Evolutionary conservation across 1,140 invertebrate genomes (phyloP).

Genomic region (Ptiloglossa arizonensis): DNA sequence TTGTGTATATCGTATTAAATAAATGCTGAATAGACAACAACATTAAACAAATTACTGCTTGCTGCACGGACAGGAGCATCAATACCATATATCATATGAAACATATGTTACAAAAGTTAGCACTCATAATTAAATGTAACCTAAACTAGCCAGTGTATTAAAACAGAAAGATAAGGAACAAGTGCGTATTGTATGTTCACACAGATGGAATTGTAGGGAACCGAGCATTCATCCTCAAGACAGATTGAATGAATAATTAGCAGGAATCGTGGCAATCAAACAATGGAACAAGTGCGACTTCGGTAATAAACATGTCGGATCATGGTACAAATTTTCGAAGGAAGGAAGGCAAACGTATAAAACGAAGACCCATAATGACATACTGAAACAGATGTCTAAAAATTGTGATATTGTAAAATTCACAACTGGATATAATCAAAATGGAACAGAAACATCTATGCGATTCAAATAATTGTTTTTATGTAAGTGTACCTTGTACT

Average conservation of each 20-base stretch:
- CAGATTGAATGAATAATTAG: constrained; percentile 6
- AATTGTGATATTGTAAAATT: constrained; percentile 64
- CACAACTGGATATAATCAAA: constrained; percentile 68
- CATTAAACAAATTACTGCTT: constrained; percentile 35
- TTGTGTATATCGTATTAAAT: constrained; percentile 68
- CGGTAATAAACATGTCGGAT: constrained; percentile 37
- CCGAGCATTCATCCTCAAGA: neutral
- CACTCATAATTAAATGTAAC: constrained; percentile 21
- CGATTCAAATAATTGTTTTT: constrained; percentile 47
- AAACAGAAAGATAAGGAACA: neutral
- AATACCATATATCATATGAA: constrained; percentile 19
- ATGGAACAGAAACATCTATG: constrained; percentile 51
- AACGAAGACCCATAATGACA: constrained; percentile 43
- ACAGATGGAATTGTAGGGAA: constrained; percentile 14
- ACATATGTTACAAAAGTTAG: constrained; percentile 27
- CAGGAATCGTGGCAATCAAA: constrained; percentile 29
- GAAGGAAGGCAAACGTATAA: neutral
- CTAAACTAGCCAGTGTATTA: constrained; percentile 31
- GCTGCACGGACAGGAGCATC: constrained; percentile 32
- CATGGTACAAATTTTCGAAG: constrained; percentile 47
- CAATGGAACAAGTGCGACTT: constrained; percentile 29
- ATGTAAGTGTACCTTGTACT: constrained; percentile 57
- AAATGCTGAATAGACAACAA: constrained; percentile 27
- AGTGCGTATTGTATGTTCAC: constrained; percentile 41
- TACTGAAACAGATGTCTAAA: constrained; percentile 64